Base-by-base conservation (phyloP, 2,797 vertebrate species). In the Mus minutoides region DNA sequence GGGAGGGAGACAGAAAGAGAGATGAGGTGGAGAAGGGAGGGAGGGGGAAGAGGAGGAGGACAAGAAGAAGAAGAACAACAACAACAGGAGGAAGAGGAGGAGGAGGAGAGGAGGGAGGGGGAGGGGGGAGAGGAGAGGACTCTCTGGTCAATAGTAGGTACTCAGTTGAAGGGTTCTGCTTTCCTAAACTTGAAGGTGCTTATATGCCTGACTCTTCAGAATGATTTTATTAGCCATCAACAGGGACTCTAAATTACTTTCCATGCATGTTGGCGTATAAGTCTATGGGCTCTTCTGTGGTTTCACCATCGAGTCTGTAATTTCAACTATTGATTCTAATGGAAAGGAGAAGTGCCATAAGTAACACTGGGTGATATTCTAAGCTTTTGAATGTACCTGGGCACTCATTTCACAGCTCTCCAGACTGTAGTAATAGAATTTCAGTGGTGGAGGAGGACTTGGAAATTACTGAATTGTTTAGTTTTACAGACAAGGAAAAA, bases 401-500 rank as follows among this genome's bases (percentile, higher is more conserved):
- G n/a, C 85, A 95, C 90, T 96, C 54, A 67, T 90, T 84, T 95
- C 54, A 75, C 60, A 94, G 10, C 95, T 83, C 77, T 92, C 71
- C 40, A 89, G 60, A 82, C 60, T 76, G 34, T 11, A 85, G 29
- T 90, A 78, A 82, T 34, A 90, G 71, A 88, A 95, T 94, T 96
- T 95, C 77, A 86, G 71, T 94, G 80, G 88, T 92, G 56, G 43
- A 90, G 73, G 90, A 96, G 34, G 95, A 92, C 49, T 92, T 95
- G 79, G 88, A 96, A 75, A 76, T 96, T 90, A 78, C 2, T 92
- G 79, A 95, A 93, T 24, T 22, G 37, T 90, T 86, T 79, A 82
- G 76, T 71, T 94, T 94, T 91, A 83, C 52, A 87, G 87, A 54
- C 29, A 43, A 94, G 34, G 71, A 93, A 94, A 80, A 9, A 91